Conservation (phyloP, 2,113 vertebrate genomes). For the Oreotragus oreotragus region DNA sequence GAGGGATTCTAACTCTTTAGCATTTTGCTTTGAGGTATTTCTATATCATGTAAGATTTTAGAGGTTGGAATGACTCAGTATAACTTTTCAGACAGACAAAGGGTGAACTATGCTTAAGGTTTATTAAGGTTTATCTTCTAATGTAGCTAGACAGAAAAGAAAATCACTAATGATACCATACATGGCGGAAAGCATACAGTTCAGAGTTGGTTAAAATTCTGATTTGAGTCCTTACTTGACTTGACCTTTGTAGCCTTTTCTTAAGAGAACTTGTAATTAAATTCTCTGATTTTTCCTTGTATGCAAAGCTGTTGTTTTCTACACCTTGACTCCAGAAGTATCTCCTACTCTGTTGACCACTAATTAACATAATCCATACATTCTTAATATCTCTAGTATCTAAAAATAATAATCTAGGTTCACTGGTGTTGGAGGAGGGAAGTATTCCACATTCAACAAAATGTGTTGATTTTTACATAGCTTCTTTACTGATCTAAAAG, state of each 20-base stretch:
- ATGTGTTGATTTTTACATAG: constrained; percentile 45
- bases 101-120: background rate
- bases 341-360: background rate
- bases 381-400: constrained; percentile 11
- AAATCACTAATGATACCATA: background rate
- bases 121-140: constrained; percentile 6
- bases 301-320: background rate
- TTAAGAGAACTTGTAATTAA: constrained; percentile 36
- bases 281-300: background rate
- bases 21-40: constrained; percentile 1
- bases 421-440: background rate
- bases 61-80: background rate
- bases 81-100: background rate
- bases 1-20: background rate
- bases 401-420: constrained; percentile 13
- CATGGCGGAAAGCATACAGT: background rate
- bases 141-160: background rate
- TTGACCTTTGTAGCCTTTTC: constrained; percentile 17
- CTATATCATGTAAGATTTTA: constrained; percentile 15
- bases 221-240: background rate
- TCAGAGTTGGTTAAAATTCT: constrained; percentile 30
- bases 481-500: constrained; percentile 17
- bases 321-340: background rate
- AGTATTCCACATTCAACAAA: background rate
- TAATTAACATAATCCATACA: background rate